These are phyloP conservation scores for Peribatodes rhomboidaria DNA, from an alignment of 2,888 invertebrate genomes.

Conservation along the genomic window DNA sequence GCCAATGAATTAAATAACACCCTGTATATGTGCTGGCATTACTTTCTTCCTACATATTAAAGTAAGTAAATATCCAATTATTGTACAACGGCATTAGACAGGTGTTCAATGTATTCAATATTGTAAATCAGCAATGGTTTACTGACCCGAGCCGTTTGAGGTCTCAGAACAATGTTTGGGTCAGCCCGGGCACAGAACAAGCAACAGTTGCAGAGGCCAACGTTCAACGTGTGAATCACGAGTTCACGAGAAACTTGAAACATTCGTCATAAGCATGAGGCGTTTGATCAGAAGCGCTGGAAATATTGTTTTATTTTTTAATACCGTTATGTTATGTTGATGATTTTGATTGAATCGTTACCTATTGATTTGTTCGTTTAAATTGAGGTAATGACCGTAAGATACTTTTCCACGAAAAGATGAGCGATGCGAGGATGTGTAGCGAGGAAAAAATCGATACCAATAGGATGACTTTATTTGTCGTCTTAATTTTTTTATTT, in stretches of 20 bases:
- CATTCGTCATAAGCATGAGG: conserved; percentile 14
- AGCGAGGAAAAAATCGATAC: too few species aligned
- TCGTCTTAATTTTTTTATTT: too few species aligned
- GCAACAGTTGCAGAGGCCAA: conserved; percentile 20
- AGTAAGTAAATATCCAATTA: neutral
- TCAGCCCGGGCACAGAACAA: conserved; percentile 23
- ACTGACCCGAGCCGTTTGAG: conserved; percentile 35
- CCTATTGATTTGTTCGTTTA: neutral
- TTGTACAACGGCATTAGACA: conserved; percentile 16
- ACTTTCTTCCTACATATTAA: too few species aligned
- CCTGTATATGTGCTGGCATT: too few species aligned
- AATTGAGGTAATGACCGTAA: too few species aligned
- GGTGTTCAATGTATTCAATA: conserved; percentile 17
- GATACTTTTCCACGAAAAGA: too few species aligned
- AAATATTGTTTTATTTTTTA: conserved; percentile 5
- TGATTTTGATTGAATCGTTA: neutral
- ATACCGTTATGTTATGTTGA: conserved; percentile 14
- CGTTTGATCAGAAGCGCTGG: conserved; percentile 9
- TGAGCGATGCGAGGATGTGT: too few species aligned
- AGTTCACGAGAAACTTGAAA: conserved; percentile 8
- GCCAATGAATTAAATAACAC: too few species aligned
- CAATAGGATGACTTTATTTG: too few species aligned
- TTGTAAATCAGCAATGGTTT: conserved; percentile 32
- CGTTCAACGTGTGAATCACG: conserved; percentile 20
- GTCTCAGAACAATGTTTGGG: conserved; percentile 38